Evolutionary conservation across 2,797 vertebrate species (phyloP), one percentile per base, ranked within the genome.

Genomic region (Pseudochaenichthys georgianus): DNA sequence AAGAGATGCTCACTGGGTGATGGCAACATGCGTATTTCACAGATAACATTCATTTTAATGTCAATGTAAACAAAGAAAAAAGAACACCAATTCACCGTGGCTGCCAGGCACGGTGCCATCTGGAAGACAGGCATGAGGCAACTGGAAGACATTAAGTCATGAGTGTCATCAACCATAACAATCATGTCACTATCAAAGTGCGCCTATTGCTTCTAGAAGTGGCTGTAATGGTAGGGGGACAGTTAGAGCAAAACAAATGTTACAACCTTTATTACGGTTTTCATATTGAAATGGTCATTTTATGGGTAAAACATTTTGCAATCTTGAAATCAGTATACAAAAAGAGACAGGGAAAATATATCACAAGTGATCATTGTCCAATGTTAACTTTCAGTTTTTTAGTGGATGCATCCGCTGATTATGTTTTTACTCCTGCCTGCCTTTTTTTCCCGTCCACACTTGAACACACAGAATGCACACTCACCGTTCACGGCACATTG

Each of bases 111-210:
- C 62, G 23, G 83, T 87, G 90, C 92, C 93, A 93, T 92, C 91
- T 93, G 93, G 90, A 90, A 88, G 85, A 90, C 88, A 89, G 92
- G 90, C 91, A 92, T 83, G 83, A 91, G 83, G 91, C 92, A 93
- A 93, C 89, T 92, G 91, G 88, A 93, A 92, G 85, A 90, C 90
- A 94, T 93, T 91, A 92, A 93, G 89, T 92, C 89, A 93, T 88
- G 90, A 92, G 87, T 91, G 90, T 93, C 90, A 91, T 92, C 91
- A 92, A 90, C 89, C 92, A 90, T 90, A 92, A 92, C 92, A 92
- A 92, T 92, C 91, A 93, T 90, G 90, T 93, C 87, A 89, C 84
- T 84, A 89, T 88, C 86, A 91, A 89, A 87, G 83, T 85, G 74
- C 45, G 71, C 72, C 81, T 72, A 73, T 85, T 92, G 73, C 88